Evolutionary conservation across 2,888 invertebrate species (phyloP), one percentile per base, ranked within the genome.

Genomic region (Urechis unicinctus): DNA sequence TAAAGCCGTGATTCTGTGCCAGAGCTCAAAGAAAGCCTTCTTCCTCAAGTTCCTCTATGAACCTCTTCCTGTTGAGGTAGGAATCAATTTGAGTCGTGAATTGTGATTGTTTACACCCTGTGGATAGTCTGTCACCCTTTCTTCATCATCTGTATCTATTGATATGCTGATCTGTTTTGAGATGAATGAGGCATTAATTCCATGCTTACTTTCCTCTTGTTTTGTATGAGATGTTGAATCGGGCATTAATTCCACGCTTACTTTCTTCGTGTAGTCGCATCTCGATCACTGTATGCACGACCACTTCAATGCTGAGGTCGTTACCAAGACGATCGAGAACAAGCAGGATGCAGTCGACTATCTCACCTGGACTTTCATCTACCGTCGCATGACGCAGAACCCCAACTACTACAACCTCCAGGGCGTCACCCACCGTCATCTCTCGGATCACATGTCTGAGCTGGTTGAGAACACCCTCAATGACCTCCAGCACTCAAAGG

Each of bases 261-360:
- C n/a, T 49, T 48, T 26, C 51, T 42, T 43, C 47, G 56, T 66
- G 54, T 69, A 87, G 85, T 96, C 95, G 63, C 97, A 98, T 79
- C 81, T 99, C 66, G 97, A 99, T 82, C 97, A 97, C 72, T 85
- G 93, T 61, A 83, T 99, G 2, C 97, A 98, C 78, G 98, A 99
- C 81, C 98, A 99, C 80, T 94, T 99, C 78, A 99, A 98, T 81
- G 98, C 98, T 0, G 98, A 99, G 81, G 95, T 99, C 55, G 97
- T 99, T 0, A 98, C 98, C 0, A 97, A 97, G 79, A 98, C 97
- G 0, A 94, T 99, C 67, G 98, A 98, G 81, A 98, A 98, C 81
- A 99, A 99, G 74, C 98, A 99, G 77, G 98, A 99, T 74, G 97
- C 97, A 0, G 97, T 99, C 0, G 98, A 99, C 82, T 98, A 98